Evolutionary conservation across 2,113 vertebrate genomes (phyloP).

Genomic region (Arizona elegans): DNA sequence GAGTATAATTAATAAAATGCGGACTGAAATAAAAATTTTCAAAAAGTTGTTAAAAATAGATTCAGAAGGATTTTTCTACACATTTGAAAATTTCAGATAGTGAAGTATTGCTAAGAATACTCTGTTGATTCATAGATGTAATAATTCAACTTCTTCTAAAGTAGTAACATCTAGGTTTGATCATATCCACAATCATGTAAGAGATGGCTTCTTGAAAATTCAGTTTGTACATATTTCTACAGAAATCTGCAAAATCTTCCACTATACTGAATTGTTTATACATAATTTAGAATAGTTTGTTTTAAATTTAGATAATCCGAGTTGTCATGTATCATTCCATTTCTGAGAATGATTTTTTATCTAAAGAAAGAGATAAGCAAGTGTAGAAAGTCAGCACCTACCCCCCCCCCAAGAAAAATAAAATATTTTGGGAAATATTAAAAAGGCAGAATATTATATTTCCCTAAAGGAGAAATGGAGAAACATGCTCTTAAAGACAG

Average conservation of each 20-base stretch:
- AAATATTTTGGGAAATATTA: no score
- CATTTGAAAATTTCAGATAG: not conserved
- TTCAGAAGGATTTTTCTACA: not conserved
- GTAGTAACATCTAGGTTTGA: not conserved
- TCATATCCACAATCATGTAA: not conserved
- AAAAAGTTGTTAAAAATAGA: not conserved
- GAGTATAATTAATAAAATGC: not conserved
- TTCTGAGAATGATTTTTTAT: constrained; percentile 12
- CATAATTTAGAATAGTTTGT: not conserved
- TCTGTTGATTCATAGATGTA: not conserved
- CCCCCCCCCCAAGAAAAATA: no score
- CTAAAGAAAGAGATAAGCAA: constrained; percentile 19
- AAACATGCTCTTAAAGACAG: no score
- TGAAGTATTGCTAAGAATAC: not conserved
- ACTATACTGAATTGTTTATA: not conserved
- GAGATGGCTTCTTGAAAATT: not conserved
- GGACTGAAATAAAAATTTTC: not conserved
- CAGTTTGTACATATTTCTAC: not conserved
- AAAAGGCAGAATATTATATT: no score
- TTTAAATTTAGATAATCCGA: not conserved
- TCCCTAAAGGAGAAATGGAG: no score
- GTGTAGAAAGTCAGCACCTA: no score
- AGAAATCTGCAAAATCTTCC: not conserved
- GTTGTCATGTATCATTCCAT: not conserved
- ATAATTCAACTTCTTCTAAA: not conserved